Percentiles rank a stretch among this genome's conserved stretches.
Evolutionary conservation across 2,113 vertebrate species (phyloP).

Genomic region (Lampris incognitus): DNA sequence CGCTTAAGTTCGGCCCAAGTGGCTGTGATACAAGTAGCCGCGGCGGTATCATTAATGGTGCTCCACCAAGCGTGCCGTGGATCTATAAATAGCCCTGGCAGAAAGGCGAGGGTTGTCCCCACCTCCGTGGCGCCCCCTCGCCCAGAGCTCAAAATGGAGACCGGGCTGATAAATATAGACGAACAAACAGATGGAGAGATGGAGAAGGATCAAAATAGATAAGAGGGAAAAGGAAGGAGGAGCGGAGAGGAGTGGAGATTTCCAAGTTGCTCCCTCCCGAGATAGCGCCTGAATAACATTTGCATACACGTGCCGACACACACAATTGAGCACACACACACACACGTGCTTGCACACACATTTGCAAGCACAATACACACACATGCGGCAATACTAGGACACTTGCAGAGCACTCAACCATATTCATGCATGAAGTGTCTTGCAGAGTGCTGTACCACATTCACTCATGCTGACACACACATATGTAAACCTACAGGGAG

Average conservation of each 20-base stretch:
- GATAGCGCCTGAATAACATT: slow-evolving; percentile 22
- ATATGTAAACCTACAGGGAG: not conserved
- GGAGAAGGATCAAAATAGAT: slow-evolving; percentile 37
- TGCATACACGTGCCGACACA: slow-evolving; percentile 43
- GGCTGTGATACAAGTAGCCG: not conserved
- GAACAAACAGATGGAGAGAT: slow-evolving; percentile 61
- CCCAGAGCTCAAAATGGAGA: slow-evolving; percentile 23
- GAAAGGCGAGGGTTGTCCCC: slow-evolving; percentile 25
- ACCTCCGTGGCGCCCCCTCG: no score
- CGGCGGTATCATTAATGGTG: slow-evolving; percentile 15
- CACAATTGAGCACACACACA: slow-evolving; percentile 4
- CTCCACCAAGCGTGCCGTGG: slow-evolving; percentile 11
- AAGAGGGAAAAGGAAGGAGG: slow-evolving; percentile 39
- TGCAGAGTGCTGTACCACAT: no score
- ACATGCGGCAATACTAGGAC: not conserved
- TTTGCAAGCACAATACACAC: not conserved
- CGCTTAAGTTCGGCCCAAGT: not conserved
- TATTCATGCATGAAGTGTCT: not conserved
- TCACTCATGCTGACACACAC: not conserved
- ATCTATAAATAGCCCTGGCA: slow-evolving; percentile 67
- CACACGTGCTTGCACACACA: not conserved
- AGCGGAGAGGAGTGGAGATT: not conserved
- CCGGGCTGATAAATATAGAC: slow-evolving; percentile 70
- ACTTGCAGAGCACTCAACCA: no score
- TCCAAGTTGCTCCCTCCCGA: not conserved